Evolutionary conservation across 2,113 vertebrate genomes (phyloP).

Genomic region (Lucifuga dentata): DNA sequence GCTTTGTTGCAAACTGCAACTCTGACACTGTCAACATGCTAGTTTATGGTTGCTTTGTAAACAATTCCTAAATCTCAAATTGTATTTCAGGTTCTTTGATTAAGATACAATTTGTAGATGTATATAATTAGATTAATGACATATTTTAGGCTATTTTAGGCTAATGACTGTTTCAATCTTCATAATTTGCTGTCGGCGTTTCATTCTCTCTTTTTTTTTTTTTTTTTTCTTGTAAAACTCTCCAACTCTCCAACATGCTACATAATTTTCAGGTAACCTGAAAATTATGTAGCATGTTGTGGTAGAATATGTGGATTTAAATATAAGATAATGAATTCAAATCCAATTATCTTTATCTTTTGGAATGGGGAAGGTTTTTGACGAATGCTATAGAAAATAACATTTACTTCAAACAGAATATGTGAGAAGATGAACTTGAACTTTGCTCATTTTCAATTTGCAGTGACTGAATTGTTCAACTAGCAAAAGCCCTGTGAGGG

Average conservation of each 20-base stretch:
- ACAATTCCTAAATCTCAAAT: too few relatives aligned
- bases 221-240: too few relatives aligned
- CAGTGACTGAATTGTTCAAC: slow-evolving; percentile 64
- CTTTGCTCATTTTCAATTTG: slow-evolving; percentile 54
- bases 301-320: background rate
- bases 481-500: slow-evolving; percentile 61
- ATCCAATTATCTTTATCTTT: background rate
- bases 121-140: background rate
- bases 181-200: background rate
- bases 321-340: slow-evolving; percentile 1
- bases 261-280: background rate
- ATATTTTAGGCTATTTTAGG: too few relatives aligned
- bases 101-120: background rate
- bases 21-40: background rate
- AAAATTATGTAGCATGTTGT: background rate
- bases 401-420: slow-evolving; percentile 21
- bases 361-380: background rate
- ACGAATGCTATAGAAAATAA: background rate
- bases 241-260: too few relatives aligned
- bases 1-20: too few relatives aligned
- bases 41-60: background rate
- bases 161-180: background rate
- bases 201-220: too few relatives aligned
- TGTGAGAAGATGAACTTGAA: slow-evolving; percentile 55
- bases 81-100: background rate